Conservation (phyloP, 2,113 vertebrate species). For the Porphyrio hochstetteri region DNA sequence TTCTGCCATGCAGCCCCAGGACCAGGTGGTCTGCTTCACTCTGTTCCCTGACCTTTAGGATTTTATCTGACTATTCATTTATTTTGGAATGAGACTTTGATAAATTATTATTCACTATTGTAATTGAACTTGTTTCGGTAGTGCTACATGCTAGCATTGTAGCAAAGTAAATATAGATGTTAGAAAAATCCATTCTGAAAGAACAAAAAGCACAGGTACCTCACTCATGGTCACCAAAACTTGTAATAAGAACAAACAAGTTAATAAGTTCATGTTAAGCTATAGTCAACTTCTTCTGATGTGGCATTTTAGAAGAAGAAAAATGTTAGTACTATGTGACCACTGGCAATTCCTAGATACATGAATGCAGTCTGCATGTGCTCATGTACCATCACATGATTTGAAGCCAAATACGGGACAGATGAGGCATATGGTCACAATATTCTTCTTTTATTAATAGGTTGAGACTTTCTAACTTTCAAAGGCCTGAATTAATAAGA, state of each 20-base stretch:
- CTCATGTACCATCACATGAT: not conserved
- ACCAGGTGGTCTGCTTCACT: constrained; percentile 42
- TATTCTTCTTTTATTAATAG: constrained; percentile 44
- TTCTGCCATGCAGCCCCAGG: not conserved
- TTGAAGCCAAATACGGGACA: constrained; percentile 16
- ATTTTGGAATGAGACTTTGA: constrained; percentile 39
- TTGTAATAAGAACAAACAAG: not conserved
- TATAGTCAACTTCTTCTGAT: not conserved
- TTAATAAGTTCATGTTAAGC: not conserved
- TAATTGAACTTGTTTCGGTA: not conserved
- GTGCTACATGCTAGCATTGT: not conserved
- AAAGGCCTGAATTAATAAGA: constrained; percentile 39
- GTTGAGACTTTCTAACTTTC: constrained; percentile 14
- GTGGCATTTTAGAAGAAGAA: not conserved
- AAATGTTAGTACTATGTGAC: not conserved
- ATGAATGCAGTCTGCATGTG: not conserved
- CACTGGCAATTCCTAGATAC: not conserved
- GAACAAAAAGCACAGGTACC: not conserved
- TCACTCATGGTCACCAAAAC: not conserved
- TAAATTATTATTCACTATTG: constrained; percentile 24
- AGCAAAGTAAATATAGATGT: not conserved
- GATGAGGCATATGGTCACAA: constrained; percentile 51
- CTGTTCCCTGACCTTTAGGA: constrained; percentile 16
- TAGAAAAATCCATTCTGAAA: not conserved
- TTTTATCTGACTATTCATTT: constrained; percentile 36